These are phyloP conservation scores for Gracilinanus agilis DNA, from an alignment of 2,113 vertebrate genomes.

Conservation along the genomic window DNA sequence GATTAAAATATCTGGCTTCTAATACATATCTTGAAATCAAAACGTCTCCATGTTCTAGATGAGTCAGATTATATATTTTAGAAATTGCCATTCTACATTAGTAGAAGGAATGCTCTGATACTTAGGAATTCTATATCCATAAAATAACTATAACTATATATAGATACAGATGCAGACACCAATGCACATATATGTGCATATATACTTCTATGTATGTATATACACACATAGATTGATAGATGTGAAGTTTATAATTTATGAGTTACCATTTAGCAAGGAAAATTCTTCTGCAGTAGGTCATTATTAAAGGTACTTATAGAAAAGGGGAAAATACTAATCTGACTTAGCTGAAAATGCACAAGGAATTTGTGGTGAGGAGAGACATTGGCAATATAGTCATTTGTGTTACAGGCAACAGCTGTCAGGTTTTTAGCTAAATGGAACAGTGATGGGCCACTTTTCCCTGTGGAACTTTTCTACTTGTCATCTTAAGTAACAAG, in stretches of 20 bases:
- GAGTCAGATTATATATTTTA: too few species aligned
- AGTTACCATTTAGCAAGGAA: not conserved
- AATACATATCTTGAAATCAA: too few species aligned
- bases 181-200: not conserved
- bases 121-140: too few species aligned
- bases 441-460: not conserved
- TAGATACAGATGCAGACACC: too few species aligned
- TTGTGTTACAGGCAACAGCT: not conserved
- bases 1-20: too few species aligned
- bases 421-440: constrained; percentile 27
- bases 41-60: too few species aligned
- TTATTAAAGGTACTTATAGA: not conserved
- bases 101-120: too few species aligned
- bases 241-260: too few species aligned
- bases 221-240: not conserved
- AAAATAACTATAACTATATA: too few species aligned
- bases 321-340: not conserved
- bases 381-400: not conserved
- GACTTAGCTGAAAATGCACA: not conserved
- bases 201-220: not conserved
- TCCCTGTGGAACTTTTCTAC: not conserved
- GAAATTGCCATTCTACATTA: too few species aligned
- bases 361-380: not conserved
- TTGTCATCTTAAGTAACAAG: not conserved
- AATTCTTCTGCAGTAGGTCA: not conserved